Percentiles rank a stretch among this genome's conserved stretches.
Evolutionary conservation across 2,113 vertebrate genomes (phyloP).

Genomic region (Anoura caudifer): DNA sequence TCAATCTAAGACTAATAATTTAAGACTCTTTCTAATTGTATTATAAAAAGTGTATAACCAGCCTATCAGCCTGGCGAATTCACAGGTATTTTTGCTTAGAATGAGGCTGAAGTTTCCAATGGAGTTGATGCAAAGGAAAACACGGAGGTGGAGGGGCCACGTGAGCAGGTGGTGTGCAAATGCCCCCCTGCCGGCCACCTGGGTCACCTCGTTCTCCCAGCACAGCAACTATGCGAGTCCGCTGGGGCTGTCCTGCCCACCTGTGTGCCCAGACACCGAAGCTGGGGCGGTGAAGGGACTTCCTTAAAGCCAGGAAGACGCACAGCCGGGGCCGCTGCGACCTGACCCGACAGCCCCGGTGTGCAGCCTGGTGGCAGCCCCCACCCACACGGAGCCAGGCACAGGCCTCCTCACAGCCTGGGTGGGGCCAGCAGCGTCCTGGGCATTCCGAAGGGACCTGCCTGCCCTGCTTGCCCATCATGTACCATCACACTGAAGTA

Average conservation of each 20-base stretch:
- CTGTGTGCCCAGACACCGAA: not conserved
- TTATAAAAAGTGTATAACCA: not conserved
- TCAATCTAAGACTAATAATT: not conserved
- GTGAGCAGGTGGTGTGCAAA: not conserved
- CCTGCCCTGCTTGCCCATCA: not conserved
- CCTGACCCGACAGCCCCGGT: rapidly evolving
- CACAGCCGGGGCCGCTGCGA: too few relatives aligned
- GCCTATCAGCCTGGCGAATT: not conserved
- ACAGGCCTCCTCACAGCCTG: not conserved
- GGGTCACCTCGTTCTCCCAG: not conserved
- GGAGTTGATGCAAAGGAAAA: not conserved
- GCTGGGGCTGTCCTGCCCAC: rapidly evolving
- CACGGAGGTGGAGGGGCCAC: not conserved
- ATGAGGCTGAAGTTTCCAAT: not conserved
- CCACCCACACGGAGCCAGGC: too few relatives aligned
- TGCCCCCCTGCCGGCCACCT: not conserved
- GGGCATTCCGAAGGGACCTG: not conserved
- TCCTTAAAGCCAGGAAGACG: not conserved
- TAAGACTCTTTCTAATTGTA: not conserved
- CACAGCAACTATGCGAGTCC: not conserved
- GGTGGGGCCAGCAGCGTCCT: not conserved
- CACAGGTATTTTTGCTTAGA: not conserved
- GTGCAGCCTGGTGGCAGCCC: not conserved
- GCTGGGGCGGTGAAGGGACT: not conserved
- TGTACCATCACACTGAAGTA: not conserved